These are phyloP conservation scores for Polydrusus cervinus DNA, from an alignment of 2,888 invertebrate species.

Conservation along the genomic window DNA sequence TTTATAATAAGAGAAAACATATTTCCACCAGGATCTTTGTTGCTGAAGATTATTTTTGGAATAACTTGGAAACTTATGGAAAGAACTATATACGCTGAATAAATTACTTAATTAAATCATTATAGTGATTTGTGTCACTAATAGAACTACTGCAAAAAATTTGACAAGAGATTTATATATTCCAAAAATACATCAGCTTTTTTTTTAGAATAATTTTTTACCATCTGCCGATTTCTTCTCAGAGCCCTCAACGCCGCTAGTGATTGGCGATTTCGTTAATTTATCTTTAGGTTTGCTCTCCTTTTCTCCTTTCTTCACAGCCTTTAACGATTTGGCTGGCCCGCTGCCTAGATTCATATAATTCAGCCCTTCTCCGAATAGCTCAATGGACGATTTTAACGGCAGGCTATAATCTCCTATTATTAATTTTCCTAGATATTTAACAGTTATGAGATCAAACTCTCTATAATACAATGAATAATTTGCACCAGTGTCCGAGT, in stretches of 20 bases:
- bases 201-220: background rate
- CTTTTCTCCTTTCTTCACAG: slow-evolving; percentile 56
- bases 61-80: too few species aligned
- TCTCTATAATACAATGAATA: slow-evolving; percentile 75
- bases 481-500: slow-evolving; percentile 75
- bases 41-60: too few species aligned
- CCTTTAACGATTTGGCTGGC: slow-evolving; percentile 40
- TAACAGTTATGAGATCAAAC: slow-evolving; percentile 74
- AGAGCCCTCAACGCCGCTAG: slow-evolving; percentile 1
- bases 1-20: too few species aligned
- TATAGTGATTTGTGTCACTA: too few species aligned
- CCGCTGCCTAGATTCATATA: slow-evolving; percentile 43
- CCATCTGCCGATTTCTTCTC: slow-evolving; percentile 15
- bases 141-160: too few species aligned
- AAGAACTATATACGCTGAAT: too few species aligned
- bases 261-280: slow-evolving; percentile 33
- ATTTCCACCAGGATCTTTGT: too few species aligned
- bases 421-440: slow-evolving; percentile 69
- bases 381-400: slow-evolving; percentile 67
- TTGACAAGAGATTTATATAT: too few species aligned
- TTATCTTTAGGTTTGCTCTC: slow-evolving; percentile 41
- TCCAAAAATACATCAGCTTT: background rate
- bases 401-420: slow-evolving; percentile 68
- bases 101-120: too few species aligned
- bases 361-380: slow-evolving; percentile 67